Percentiles rank a stretch among this genome's conserved stretches.
Conservation (phyloP, 2,888 invertebrate genomes). For the Drosophila borborema region DNA sequence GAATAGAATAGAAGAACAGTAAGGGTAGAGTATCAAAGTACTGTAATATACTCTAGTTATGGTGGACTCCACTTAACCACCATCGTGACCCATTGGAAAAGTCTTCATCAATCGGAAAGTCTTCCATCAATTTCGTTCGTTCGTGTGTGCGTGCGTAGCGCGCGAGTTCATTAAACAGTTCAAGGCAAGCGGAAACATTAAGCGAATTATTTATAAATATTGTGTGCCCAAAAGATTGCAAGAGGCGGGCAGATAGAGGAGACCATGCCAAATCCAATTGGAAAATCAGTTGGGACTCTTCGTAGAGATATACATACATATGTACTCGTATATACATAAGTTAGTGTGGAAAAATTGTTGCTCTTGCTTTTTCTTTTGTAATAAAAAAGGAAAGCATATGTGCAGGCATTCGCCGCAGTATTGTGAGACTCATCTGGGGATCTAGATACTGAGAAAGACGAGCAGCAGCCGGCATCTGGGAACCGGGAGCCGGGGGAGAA, state of each 20-base stretch:
- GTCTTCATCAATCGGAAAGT: background rate
- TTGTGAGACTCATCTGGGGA: background rate
- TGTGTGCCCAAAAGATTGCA: constrained; percentile 40
- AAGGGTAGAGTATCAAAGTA: background rate
- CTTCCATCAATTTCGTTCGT: background rate
- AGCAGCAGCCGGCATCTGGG: background rate
- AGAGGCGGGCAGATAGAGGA: constrained; percentile 9
- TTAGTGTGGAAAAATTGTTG: constrained; percentile 8
- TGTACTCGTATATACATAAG: background rate
- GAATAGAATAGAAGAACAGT: background rate
- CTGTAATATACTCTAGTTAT: background rate
- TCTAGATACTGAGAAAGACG: background rate
- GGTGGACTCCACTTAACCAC: background rate
- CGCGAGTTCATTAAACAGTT: constrained; percentile 73
- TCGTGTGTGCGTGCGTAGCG: constrained; percentile 24
- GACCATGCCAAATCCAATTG: constrained; percentile 33
- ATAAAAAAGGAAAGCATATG: constrained; percentile 35
- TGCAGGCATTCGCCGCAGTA: background rate
- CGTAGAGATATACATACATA: background rate
- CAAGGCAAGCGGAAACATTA: constrained; percentile 81
- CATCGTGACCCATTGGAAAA: background rate
- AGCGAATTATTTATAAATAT: constrained; percentile 74
- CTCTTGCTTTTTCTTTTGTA: constrained; percentile 29
- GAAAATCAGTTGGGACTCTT: constrained; percentile 23
- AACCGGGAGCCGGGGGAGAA: background rate